Evolutionary conservation across 2,888 invertebrate species (phyloP).

Genomic region (Trissolcus brochymenae): DNA sequence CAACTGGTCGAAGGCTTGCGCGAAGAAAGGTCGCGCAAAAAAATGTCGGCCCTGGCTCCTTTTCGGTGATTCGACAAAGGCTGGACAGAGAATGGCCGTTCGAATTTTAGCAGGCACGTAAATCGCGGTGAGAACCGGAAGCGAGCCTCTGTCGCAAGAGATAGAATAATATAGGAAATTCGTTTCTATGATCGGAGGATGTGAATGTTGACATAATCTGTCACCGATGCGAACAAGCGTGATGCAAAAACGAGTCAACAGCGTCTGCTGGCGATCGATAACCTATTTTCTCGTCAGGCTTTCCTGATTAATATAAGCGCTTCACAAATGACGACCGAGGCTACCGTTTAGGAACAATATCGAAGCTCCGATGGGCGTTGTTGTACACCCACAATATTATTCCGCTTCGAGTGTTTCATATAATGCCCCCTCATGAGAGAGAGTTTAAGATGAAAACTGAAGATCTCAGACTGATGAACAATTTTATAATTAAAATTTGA

Average conservation of each 20-base stretch:
- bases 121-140: constrained; percentile 53
- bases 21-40: constrained; percentile 20
- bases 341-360: constrained; percentile 52
- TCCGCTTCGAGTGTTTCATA: not conserved
- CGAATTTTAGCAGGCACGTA: constrained; percentile 36
- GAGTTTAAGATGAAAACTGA: too few species aligned
- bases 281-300: constrained; percentile 71
- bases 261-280: constrained; percentile 69
- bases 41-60: constrained; percentile 24
- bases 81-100: constrained; percentile 13
- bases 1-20: constrained; percentile 8
- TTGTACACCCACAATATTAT: too few species aligned
- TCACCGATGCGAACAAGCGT: constrained; percentile 56
- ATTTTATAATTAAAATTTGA: too few species aligned
- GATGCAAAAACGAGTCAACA: constrained; percentile 65
- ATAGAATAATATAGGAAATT: constrained; percentile 68
- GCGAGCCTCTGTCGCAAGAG: constrained; percentile 9
- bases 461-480: too few species aligned
- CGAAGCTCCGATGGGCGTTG: constrained; percentile 10
- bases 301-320: constrained; percentile 66
- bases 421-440: constrained; percentile 4
- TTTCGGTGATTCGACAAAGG: constrained; percentile 36
- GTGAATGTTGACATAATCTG: constrained; percentile 66
- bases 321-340: constrained; percentile 61
- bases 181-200: constrained; percentile 67